Conservation (phyloP, 2,113 vertebrate species). For the Hippocampus mohnikei region DNA sequence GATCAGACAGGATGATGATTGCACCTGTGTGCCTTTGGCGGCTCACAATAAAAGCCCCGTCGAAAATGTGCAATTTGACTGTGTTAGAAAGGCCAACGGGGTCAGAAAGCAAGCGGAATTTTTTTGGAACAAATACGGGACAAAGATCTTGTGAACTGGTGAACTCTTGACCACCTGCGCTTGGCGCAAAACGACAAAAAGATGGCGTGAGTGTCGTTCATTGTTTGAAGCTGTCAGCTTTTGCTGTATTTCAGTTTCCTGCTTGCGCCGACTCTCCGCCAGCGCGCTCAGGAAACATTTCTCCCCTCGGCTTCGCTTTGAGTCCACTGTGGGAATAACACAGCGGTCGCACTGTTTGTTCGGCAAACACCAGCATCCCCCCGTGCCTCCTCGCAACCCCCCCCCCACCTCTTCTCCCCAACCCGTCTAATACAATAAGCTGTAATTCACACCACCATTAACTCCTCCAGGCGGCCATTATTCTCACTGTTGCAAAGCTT, state of each 20-base stretch:
- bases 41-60: too few species aligned
- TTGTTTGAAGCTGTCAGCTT: slow-evolving; percentile 53
- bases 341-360: slow-evolving; percentile 55
- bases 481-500: slow-evolving; percentile 16
- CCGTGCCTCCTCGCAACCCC: neutral
- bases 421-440: slow-evolving; percentile 67
- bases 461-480: slow-evolving; percentile 57
- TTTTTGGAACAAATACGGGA: neutral
- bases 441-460: slow-evolving; percentile 69
- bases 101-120: too few species aligned
- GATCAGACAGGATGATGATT: too few species aligned
- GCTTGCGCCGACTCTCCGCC: slow-evolving; percentile 15
- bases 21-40: too few species aligned
- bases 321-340: slow-evolving; percentile 53
- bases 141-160: neutral
- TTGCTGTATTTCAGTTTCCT: slow-evolving; percentile 38
- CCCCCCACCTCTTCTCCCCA: slow-evolving; percentile 15
- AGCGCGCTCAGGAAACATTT: slow-evolving; percentile 56
- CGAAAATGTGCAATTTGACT: too few species aligned
- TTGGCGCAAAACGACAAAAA: neutral
- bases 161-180: slow-evolving; percentile 4
- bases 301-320: slow-evolving; percentile 39
- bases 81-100: too few species aligned
- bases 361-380: slow-evolving; percentile 37
- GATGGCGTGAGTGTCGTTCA: slow-evolving; percentile 19